Conservation (phyloP, 2,797 vertebrate genomes). For the Brachyalestes nurse region DNA sequence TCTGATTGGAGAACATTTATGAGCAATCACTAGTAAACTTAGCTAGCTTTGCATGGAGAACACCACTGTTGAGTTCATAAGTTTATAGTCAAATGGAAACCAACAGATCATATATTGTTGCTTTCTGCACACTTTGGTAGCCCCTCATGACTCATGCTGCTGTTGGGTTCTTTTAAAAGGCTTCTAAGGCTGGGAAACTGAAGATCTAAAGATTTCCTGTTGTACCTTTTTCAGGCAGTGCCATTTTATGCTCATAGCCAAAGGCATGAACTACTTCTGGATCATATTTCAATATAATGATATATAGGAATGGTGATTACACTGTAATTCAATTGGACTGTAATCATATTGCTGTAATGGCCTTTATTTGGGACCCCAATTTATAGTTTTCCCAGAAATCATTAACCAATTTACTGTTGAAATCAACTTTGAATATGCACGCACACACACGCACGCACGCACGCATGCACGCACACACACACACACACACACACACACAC, state of each 20-base stretch:
- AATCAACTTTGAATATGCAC: slow-evolving; percentile 79
- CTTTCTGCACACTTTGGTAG: neutral
- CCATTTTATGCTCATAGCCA: slow-evolving; percentile 77
- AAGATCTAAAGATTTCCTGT: slow-evolving; percentile 70
- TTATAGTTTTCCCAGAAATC: slow-evolving; percentile 84
- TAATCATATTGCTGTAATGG: slow-evolving; percentile 85
- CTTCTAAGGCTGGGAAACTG: slow-evolving; percentile 52
- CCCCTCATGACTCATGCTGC: neutral
- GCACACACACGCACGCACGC: slow-evolving; percentile 50
- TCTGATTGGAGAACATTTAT: neutral
- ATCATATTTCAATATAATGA: slow-evolving; percentile 83
- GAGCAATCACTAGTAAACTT: neutral
- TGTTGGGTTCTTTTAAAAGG: neutral
- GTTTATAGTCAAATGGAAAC: neutral
- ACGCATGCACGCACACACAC: no score
- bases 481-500: slow-evolving; percentile 43
- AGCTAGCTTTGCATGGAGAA: neutral
- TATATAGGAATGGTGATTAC: slow-evolving; percentile 82
- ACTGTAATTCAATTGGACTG: slow-evolving; percentile 80
- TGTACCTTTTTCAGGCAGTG: slow-evolving; percentile 72
- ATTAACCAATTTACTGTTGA: slow-evolving; percentile 81
- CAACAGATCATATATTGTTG: neutral
- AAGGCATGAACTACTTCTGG: slow-evolving; percentile 75
- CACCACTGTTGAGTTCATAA: neutral
- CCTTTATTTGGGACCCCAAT: slow-evolving; percentile 82